A percentile compares a stretch with the other conserved stretches of the same genome.
phyloP scores from a whole-genome alignment of 2,113 vertebrate species.

The Litocranius walleri region DNA sequence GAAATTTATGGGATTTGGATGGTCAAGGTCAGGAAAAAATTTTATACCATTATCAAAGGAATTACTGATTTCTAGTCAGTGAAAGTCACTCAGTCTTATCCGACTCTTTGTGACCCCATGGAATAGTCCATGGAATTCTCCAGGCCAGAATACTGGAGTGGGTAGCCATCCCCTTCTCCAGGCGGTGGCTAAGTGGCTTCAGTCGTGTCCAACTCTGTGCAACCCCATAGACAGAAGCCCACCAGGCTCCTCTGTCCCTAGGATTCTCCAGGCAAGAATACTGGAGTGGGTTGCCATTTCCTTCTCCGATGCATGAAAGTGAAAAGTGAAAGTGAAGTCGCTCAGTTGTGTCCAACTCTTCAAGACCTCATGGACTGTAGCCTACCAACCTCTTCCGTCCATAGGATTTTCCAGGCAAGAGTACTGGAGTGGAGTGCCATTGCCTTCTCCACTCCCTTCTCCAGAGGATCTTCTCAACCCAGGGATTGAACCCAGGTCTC shows the following conservation, averaged over 20 bases:
- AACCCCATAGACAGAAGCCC: not conserved
- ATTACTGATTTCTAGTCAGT: not conserved
- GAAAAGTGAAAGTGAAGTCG: no score
- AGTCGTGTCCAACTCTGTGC: not conserved
- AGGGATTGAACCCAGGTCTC: not conserved
- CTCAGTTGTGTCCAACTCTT: no score
- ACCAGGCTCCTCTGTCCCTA: not conserved
- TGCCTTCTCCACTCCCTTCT: not conserved
- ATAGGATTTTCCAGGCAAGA: not conserved
- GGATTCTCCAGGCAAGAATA: not conserved
- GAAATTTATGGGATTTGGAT: not conserved
- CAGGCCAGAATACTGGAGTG: not conserved
- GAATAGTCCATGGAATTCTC: not conserved
- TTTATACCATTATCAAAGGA: not conserved
- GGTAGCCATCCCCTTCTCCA: not conserved
- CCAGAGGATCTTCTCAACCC: not conserved
- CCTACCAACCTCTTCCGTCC: not conserved
- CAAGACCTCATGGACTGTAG: no score
- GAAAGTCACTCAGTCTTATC: not conserved
- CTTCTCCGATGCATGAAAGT: no score
- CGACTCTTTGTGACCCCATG: not conserved
- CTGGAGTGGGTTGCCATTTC: no score
- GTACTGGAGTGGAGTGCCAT: not conserved
- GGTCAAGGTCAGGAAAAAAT: not conserved
- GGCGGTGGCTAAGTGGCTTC: not conserved